A percentile compares a stretch with the other conserved stretches of the same genome.
phyloP scores from a whole-genome alignment of 2,888 invertebrate genomes.

The Macrophya alboannulata region DNA sequence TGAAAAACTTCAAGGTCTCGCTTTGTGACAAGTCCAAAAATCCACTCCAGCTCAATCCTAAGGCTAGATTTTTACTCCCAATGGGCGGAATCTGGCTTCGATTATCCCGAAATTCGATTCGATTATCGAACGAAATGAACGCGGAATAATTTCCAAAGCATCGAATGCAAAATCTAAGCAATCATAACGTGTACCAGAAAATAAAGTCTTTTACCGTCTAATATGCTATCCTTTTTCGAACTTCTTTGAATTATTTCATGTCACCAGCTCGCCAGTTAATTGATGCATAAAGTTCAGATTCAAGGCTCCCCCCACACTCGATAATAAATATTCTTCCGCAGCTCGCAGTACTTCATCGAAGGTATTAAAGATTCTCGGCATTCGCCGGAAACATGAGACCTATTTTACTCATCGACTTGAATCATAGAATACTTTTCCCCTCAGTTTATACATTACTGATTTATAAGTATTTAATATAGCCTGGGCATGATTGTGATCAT shows the following conservation, averaged over 20 bases:
- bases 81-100: slow-evolving; percentile 13
- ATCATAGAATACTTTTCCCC: background rate
- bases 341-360: too few relatives aligned
- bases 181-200: too few relatives aligned
- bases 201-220: background rate
- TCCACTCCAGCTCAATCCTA: slow-evolving; percentile 5
- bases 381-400: too few relatives aligned
- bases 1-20: slow-evolving; percentile 64
- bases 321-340: background rate
- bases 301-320: background rate
- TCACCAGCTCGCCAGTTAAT: too few relatives aligned
- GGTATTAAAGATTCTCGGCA: too few relatives aligned
- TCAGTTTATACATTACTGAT: background rate
- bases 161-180: background rate
- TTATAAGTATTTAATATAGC: slow-evolving; percentile 6
- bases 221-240: background rate
- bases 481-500: background rate
- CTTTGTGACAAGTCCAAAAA: background rate
- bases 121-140: background rate
- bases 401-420: background rate
- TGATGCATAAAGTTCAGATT: too few relatives aligned
- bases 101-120: background rate
- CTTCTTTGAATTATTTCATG: background rate
- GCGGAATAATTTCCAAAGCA: too few relatives aligned
- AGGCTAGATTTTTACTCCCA: slow-evolving; percentile 11